Conservation (phyloP, 2,797 vertebrate species). For the Galaxias olidus region DNA sequence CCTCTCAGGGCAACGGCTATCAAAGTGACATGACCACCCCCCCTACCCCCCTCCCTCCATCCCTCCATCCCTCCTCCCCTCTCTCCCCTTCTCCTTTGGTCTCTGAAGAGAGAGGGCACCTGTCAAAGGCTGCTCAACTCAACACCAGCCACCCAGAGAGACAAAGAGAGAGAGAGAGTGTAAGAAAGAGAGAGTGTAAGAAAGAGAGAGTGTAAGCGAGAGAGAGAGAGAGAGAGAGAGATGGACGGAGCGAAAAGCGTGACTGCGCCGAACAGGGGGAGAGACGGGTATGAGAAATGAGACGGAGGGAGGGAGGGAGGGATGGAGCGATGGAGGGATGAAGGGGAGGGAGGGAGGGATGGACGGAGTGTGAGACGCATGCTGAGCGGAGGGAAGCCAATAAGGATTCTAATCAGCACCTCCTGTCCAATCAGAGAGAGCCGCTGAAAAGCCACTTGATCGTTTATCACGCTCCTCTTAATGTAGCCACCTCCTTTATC, state of each 20-base stretch:
- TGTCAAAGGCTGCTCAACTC: conserved; percentile 58
- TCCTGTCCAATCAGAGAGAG: conserved; percentile 36
- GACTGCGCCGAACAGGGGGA: too few species aligned
- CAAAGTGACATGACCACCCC: conserved; percentile 40
- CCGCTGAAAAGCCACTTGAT: conserved; percentile 43
- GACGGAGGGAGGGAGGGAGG: conserved; percentile 24
- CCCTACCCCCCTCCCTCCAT: neutral
- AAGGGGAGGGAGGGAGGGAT: neutral
- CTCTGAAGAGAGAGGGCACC: conserved; percentile 56
- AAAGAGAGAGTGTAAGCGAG: neutral
- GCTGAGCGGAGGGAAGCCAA: conserved; percentile 17
- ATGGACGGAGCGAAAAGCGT: too few species aligned
- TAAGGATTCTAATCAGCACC: conserved; percentile 45
- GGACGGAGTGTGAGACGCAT: conserved; percentile 16
- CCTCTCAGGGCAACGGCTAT: conserved; percentile 50
- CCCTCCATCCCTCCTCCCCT: conserved; percentile 26
- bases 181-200: conserved; percentile 1
- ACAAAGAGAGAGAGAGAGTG: conserved; percentile 10
- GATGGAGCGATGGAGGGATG: neutral
- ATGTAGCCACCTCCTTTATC: conserved; percentile 12
- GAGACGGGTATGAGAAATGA: too few species aligned
- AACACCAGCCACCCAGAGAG: conserved; percentile 27
- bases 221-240: neutral
- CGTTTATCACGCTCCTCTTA: conserved; percentile 39
- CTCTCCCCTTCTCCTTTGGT: conserved; percentile 19